These are phyloP conservation scores for Chalcis sispes DNA, from an alignment of 2,888 invertebrate species.

Conservation along the genomic window DNA sequence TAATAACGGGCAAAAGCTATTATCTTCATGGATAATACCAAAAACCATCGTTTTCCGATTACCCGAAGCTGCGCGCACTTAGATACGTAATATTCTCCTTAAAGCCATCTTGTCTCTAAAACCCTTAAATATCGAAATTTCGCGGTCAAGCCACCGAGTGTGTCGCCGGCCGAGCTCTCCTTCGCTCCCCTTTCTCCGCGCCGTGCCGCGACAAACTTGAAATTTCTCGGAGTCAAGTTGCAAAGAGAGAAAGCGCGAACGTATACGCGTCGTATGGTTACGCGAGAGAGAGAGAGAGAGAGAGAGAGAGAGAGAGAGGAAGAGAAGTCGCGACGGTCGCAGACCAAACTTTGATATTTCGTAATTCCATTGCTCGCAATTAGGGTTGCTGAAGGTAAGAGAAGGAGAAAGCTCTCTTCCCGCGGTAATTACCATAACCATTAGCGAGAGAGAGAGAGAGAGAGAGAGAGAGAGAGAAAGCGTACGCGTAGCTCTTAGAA, in stretches of 20 bases:
- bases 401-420: background rate
- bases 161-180: background rate
- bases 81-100: slow-evolving; percentile 1
- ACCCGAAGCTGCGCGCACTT: background rate
- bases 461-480: slow-evolving; percentile 37
- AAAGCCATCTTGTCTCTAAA: background rate
- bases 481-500: too few species aligned
- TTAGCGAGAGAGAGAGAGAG: background rate
- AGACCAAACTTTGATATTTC: slow-evolving; percentile 74
- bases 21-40: background rate
- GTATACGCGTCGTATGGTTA: background rate
- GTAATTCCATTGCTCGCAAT: slow-evolving; percentile 76
- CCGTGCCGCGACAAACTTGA: slow-evolving; percentile 49
- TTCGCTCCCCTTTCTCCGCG: slow-evolving; percentile 9
- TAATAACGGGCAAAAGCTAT: too few species aligned
- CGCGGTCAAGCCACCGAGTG: slow-evolving; percentile 25
- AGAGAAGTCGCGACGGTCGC: background rate
- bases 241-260: too few species aligned
- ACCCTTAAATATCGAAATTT: slow-evolving; percentile 44
- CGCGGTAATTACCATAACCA: slow-evolving; percentile 74
- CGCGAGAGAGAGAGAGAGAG: too few species aligned
- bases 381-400: slow-evolving; percentile 65
- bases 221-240: slow-evolving; percentile 47
- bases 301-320: too few species aligned
- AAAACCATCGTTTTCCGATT: slow-evolving; percentile 9